A percentile compares a stretch with the other conserved stretches of the same genome.
Evolutionary conservation across 2,113 vertebrate genomes (phyloP).

Genomic region (Gavialis gangeticus): DNA sequence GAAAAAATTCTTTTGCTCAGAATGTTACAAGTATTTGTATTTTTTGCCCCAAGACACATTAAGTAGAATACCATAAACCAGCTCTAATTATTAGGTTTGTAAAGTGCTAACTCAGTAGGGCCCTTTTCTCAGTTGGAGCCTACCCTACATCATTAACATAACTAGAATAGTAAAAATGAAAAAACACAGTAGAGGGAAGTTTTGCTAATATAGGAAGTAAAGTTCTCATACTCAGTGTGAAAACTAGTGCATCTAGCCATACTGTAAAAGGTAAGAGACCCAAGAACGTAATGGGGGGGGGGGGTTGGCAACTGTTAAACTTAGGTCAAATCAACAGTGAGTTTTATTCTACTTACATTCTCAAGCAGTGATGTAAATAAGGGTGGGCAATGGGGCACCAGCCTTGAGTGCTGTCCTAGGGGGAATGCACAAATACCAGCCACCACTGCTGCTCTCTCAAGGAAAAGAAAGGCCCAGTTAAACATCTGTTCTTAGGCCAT

Average conservation of each 20-base stretch:
- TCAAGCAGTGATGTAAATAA: too few species aligned
- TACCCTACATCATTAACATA: not conserved
- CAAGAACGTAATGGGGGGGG: not conserved
- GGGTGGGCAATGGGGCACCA: too few species aligned
- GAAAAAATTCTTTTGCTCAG: not conserved
- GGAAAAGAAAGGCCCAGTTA: too few species aligned
- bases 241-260: not conserved
- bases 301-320: too few species aligned
- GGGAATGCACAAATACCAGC: too few species aligned
- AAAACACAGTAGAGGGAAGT: too few species aligned
- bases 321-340: not conserved
- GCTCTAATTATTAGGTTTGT: not conserved
- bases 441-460: too few species aligned
- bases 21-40: not conserved
- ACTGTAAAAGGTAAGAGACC: not conserved
- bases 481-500: not conserved
- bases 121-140: not conserved
- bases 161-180: not conserved
- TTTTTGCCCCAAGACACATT: not conserved
- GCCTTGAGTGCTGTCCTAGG: too few species aligned
- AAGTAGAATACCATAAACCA: not conserved
- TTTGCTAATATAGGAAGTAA: not conserved
- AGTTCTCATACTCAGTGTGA: not conserved
- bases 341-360: too few species aligned
- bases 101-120: not conserved